Evolutionary conservation across 1,140 invertebrate genomes (phyloP).

Genomic region (Temnothorax longispinosus): DNA sequence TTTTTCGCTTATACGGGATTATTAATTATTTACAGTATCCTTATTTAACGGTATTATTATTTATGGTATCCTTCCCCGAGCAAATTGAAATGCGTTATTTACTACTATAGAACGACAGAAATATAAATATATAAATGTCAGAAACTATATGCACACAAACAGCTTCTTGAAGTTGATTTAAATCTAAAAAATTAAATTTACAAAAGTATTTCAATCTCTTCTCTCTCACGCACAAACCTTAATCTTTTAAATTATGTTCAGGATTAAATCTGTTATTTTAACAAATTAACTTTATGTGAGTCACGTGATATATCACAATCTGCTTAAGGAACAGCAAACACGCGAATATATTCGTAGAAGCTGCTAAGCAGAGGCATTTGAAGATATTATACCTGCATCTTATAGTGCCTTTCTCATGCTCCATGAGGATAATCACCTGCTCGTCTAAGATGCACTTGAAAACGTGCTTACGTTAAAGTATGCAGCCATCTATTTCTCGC

Average conservation of each 20-base stretch:
- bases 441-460: constrained; percentile 54
- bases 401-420: constrained; percentile 36
- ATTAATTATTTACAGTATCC: not conserved
- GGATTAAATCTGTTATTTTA: not conserved
- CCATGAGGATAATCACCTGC: constrained; percentile 35
- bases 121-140: not conserved
- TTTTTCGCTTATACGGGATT: not conserved
- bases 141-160: not conserved
- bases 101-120: not conserved
- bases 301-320: constrained; percentile 37
- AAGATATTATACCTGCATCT: constrained; percentile 35
- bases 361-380: constrained; percentile 17
- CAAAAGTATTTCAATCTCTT: not conserved
- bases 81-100: not conserved
- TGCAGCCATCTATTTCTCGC: constrained; percentile 43
- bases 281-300: constrained; percentile 9
- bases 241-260: not conserved
- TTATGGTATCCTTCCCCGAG: not conserved
- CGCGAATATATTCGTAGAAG: not conserved
- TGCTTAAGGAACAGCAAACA: constrained; percentile 8
- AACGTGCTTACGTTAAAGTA: constrained; percentile 39
- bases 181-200: not conserved
- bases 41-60: not conserved
- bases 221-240: not conserved
- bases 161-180: not conserved